These are phyloP conservation scores for Lemur catta DNA, from an alignment of 2,797 vertebrate species.

Conservation along the genomic window DNA sequence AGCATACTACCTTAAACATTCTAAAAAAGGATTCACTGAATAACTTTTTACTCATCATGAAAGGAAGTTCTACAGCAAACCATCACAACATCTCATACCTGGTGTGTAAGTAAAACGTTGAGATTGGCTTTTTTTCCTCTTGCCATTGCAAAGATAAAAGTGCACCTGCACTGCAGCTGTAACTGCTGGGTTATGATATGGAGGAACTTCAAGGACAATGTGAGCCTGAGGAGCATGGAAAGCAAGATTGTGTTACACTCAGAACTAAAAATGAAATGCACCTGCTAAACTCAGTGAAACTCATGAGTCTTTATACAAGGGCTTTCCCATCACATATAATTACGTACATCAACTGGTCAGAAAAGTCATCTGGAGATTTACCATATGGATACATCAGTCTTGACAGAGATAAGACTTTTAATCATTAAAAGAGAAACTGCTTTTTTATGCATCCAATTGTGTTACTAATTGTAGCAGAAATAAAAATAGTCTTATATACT, in stretches of 20 bases:
- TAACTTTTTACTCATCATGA: slow-evolving; percentile 53
- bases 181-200: slow-evolving; percentile 96
- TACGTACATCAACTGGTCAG: slow-evolving; percentile 3
- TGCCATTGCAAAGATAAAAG: slow-evolving; percentile 98
- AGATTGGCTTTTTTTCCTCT: slow-evolving; percentile 98
- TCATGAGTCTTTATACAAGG: slow-evolving; percentile 7
- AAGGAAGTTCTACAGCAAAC: slow-evolving; percentile 24
- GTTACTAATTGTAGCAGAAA: slow-evolving; percentile 49
- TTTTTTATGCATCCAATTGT: slow-evolving; percentile 1
- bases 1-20: slow-evolving; percentile 2
- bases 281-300: slow-evolving; percentile 65
- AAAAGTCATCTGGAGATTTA: slow-evolving; percentile 53
- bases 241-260: slow-evolving; percentile 72
- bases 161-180: slow-evolving; percentile 95
- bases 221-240: slow-evolving; percentile 87
- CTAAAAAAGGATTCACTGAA: slow-evolving; percentile 13
- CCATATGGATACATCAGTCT: not conserved
- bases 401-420: slow-evolving; percentile 40
- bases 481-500: not conserved
- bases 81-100: slow-evolving; percentile 85
- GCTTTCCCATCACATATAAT: slow-evolving; percentile 37
- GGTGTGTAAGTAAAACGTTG: slow-evolving; percentile 98
- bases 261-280: slow-evolving; percentile 73
- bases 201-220: slow-evolving; percentile 95
- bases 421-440: slow-evolving; percentile 22